phyloP scores from a whole-genome alignment of 1,140 invertebrate species.

The Chymomyza costata region DNA sequence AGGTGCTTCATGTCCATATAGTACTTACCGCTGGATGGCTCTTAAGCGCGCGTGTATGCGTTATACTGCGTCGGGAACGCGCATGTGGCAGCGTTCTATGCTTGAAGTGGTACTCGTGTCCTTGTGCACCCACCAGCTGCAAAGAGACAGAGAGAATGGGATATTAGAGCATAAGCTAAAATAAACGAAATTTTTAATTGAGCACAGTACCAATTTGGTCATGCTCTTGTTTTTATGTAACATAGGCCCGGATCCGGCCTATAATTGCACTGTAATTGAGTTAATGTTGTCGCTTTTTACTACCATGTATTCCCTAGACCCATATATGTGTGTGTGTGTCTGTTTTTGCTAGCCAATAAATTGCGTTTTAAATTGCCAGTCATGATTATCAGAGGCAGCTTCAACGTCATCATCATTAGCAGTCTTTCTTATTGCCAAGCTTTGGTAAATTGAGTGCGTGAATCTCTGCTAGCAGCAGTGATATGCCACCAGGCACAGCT shows the following conservation, averaged over 20 bases:
- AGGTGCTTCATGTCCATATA: constrained; percentile 4
- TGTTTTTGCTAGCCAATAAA: constrained; percentile 32
- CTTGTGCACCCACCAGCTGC: constrained; percentile 86
- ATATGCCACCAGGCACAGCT: no score
- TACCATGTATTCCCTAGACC: constrained; percentile 16
- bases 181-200: constrained; percentile 48
- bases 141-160: constrained; percentile 30
- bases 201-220: constrained; percentile 49
- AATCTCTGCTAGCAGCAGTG: constrained; percentile 2
- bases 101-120: constrained; percentile 93
- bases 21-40: constrained; percentile 91
- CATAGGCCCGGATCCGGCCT: constrained; percentile 14
- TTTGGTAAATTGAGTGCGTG: constrained; percentile 56
- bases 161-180: constrained; percentile 30
- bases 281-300: constrained; percentile 28
- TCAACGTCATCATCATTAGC: constrained; percentile 5
- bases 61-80: constrained; percentile 87
- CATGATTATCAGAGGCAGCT: constrained; percentile 44
- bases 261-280: constrained; percentile 64
- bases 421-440: constrained; percentile 16
- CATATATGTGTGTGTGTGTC: not conserved
- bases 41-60: constrained; percentile 90
- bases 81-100: constrained; percentile 91
- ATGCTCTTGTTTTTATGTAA: constrained; percentile 26
- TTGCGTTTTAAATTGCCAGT: constrained; percentile 62